A percentile compares a stretch with the other conserved stretches of the same genome.
These are phyloP conservation scores for Agrochola lychnidis DNA, from an alignment of 2,888 invertebrate genomes.

Conservation along the genomic window DNA sequence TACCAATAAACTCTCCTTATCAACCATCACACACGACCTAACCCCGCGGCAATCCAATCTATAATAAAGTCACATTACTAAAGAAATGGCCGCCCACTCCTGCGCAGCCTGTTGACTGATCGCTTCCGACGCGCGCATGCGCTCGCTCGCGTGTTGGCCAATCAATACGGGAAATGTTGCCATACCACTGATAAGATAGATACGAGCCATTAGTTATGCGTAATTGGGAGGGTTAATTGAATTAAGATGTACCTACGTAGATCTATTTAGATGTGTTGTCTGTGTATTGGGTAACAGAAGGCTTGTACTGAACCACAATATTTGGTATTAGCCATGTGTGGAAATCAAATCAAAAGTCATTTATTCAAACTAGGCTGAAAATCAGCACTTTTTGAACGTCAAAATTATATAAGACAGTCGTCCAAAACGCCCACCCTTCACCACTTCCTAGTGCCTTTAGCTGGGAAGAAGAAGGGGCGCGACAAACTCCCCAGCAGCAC, in stretches of 20 bases:
- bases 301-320: not conserved
- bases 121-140: slow-evolving; percentile 64
- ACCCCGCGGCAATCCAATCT: slow-evolving; percentile 54
- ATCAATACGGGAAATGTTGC: slow-evolving; percentile 53
- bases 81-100: slow-evolving; percentile 59
- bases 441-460: not conserved
- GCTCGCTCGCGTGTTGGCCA: slow-evolving; percentile 40
- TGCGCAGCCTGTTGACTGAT: slow-evolving; percentile 61
- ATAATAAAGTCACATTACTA: slow-evolving; percentile 61
- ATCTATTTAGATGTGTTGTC: not conserved
- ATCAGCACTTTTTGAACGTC: too few species aligned
- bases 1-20: slow-evolving; percentile 10
- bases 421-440: not conserved
- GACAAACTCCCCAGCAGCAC: not conserved
- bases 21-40: slow-evolving; percentile 18
- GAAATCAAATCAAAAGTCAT: not conserved
- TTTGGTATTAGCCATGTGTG: not conserved
- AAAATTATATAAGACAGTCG: not conserved
- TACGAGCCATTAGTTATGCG: slow-evolving; percentile 48
- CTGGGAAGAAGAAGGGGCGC: not conserved
- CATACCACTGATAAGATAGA: slow-evolving; percentile 54
- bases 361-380: too few species aligned
- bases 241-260: slow-evolving; percentile 28
- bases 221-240: slow-evolving; percentile 51
- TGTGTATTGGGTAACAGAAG: not conserved